These are phyloP conservation scores for Bettongia penicillata DNA, from an alignment of 2,113 vertebrate species.

Conservation along the genomic window DNA sequence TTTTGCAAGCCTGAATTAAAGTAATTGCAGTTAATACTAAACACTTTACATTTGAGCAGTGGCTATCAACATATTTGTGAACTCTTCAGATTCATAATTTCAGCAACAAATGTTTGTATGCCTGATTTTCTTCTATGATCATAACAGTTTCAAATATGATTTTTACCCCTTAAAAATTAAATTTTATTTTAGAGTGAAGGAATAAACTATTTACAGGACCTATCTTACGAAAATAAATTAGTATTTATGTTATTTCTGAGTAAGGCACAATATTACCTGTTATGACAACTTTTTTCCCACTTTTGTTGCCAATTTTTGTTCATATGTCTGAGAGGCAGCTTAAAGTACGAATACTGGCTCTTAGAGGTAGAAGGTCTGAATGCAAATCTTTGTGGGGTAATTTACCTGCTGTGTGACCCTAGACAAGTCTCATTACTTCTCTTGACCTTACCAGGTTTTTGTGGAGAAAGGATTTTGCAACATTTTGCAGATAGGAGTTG, in stretches of 20 bases:
- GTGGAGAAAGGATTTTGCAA: not conserved
- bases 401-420: not conserved
- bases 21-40: constrained; percentile 24
- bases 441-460: not conserved
- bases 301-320: not conserved
- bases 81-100: constrained; percentile 11
- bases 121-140: constrained; percentile 32
- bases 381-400: not conserved
- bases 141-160: not conserved
- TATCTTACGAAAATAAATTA: not conserved
- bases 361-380: not conserved
- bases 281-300: not conserved
- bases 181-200: not conserved
- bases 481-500: not conserved
- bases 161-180: not conserved
- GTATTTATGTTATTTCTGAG: constrained; percentile 25
- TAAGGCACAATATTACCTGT: not conserved
- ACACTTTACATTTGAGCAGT: not conserved
- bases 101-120: not conserved
- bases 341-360: not conserved
- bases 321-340: not conserved
- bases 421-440: not conserved
- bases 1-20: constrained; percentile 29
- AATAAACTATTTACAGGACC: not conserved
- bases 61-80: constrained; percentile 19